These are phyloP conservation scores for Diplolepis rosae DNA, from an alignment of 2,888 invertebrate species.

Conservation along the genomic window DNA sequence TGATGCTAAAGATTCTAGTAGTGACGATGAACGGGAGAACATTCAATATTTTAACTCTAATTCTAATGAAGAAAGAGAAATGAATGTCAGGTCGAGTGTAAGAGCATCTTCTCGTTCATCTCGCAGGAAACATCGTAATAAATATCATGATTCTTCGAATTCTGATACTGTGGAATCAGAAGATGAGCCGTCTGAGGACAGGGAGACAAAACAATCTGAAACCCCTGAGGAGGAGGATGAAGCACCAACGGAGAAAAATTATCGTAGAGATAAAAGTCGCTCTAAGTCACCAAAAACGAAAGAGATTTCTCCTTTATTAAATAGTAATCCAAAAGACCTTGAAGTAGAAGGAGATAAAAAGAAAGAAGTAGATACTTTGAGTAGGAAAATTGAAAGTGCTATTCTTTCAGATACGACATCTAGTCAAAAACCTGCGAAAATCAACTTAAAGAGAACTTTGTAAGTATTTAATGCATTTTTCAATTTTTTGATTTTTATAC, in stretches of 20 bases:
- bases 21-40: constrained; percentile 43
- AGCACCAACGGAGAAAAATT: background rate
- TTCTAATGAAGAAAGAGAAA: constrained; percentile 47
- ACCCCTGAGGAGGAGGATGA: constrained; percentile 49
- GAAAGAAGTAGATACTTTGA: background rate
- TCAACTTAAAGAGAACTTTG: constrained; percentile 72
- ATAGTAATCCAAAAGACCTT: constrained; percentile 42
- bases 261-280: constrained; percentile 32
- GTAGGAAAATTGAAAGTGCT: background rate
- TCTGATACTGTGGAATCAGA: constrained; percentile 68
- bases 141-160: constrained; percentile 67
- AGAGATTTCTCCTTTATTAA: constrained; percentile 32
- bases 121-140: constrained; percentile 65
- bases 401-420: constrained; percentile 35
- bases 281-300: constrained; percentile 37
- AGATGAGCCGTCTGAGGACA: constrained; percentile 57
- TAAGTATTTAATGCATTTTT: constrained; percentile 56
- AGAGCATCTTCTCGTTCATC: constrained; percentile 47
- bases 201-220: constrained; percentile 33
- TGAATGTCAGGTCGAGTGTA: constrained; percentile 35
- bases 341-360: constrained; percentile 24
- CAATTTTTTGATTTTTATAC: background rate
- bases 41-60: constrained; percentile 47
- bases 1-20: constrained; percentile 37
- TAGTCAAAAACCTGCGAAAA: constrained; percentile 66